Evolutionary conservation across 2,113 vertebrate species (phyloP).

Genomic region (Cisticola juncidis): DNA sequence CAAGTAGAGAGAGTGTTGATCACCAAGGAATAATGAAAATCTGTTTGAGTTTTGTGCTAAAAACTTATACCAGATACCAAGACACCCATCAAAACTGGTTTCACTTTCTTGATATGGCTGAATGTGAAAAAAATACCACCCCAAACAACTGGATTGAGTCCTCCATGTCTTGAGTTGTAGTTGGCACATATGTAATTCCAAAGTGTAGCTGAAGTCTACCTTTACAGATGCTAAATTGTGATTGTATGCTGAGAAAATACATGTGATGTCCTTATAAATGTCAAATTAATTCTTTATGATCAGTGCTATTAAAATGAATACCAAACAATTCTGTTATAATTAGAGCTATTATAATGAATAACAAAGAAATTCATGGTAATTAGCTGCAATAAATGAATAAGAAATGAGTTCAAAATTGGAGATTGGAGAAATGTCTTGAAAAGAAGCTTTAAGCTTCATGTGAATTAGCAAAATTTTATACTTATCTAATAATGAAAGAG

Average conservation of each 20-base stretch:
- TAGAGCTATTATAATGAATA: conserved; percentile 51
- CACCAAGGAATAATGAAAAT: background rate
- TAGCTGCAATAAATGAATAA: conserved; percentile 23
- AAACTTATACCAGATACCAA: background rate
- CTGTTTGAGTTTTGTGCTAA: background rate
- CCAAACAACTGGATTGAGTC: background rate
- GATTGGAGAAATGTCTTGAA: background rate
- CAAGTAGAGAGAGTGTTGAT: background rate
- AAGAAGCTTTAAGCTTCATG: background rate
- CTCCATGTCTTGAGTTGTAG: background rate
- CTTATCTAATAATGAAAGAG: background rate
- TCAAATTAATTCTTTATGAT: conserved; percentile 51
- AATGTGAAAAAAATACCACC: background rate
- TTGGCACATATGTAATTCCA: background rate
- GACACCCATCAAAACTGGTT: background rate
- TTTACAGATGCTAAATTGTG: conserved; percentile 48
- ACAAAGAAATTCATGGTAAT: conserved; percentile 35
- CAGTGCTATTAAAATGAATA: conserved; percentile 31
- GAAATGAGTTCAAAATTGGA: conserved; percentile 41
- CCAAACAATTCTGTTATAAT: conserved; percentile 58
- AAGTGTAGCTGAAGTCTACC: background rate
- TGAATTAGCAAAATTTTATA: background rate
- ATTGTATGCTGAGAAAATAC: background rate
- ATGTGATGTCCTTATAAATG: background rate
- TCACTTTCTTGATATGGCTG: background rate